Conservation (phyloP, 1,140 invertebrate species). For the Steinernema khuongi region DNA sequence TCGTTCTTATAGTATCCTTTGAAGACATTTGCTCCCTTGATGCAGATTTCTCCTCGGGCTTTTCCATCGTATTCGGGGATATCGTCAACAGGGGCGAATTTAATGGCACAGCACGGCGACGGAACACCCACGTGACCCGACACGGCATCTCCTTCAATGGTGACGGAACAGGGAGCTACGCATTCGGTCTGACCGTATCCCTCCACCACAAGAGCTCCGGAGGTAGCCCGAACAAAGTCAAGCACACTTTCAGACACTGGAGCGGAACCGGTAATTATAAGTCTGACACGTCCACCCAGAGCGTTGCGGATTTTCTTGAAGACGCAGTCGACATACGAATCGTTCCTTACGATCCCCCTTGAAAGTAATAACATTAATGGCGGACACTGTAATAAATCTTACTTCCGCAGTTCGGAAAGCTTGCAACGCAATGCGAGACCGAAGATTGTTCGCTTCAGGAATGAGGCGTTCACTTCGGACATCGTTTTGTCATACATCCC, state of each 20-base stretch:
- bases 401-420: not conserved
- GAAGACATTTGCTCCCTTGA: constrained; percentile 57
- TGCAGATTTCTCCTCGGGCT: constrained; percentile 36
- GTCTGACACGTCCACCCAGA: constrained; percentile 81
- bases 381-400: not conserved
- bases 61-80: constrained; percentile 26
- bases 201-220: constrained; percentile 72
- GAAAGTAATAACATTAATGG: constrained; percentile 13
- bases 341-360: constrained; percentile 51
- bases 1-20: constrained; percentile 60
- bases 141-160: constrained; percentile 52
- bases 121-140: constrained; percentile 59
- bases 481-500: constrained; percentile 77
- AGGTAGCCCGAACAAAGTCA: constrained; percentile 82
- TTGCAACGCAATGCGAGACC: constrained; percentile 48
- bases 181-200: constrained; percentile 96
- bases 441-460: constrained; percentile 46
- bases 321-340: constrained; percentile 49
- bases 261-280: constrained; percentile 90
- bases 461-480: constrained; percentile 54
- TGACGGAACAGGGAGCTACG: constrained; percentile 76
- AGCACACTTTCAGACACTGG: constrained; percentile 85
- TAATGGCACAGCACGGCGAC: constrained; percentile 54
- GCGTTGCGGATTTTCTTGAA: constrained; percentile 58
- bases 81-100: constrained; percentile 58